Evolutionary conservation across 2,888 invertebrate species (phyloP), one percentile per base, ranked within the genome.

Genomic region (Ochlodes sylvanus): DNA sequence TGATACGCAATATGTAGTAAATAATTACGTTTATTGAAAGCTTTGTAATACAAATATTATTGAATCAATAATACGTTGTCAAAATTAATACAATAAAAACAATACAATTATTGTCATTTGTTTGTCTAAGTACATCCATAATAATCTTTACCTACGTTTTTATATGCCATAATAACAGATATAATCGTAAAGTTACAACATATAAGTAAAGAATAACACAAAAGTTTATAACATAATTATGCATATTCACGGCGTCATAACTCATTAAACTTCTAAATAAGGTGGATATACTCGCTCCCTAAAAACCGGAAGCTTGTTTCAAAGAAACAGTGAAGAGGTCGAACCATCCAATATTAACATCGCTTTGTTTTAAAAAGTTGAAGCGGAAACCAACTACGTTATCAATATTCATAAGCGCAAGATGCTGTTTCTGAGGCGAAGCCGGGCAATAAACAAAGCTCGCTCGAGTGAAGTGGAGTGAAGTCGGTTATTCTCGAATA

Each of bases 331-430:
- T 79, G 80, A 80, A 77, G 78, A 77, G 77, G 76, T 70, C 71
- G 78, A 78, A 79, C 76, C 77, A 78, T 75, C 71, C 70, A 78
- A 79, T 80, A 85, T 85, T 87, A 87, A 85, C 83, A 84, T 81
- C 76, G 80, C 79, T 79, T 79, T 79, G 79, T 84, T 88, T 85
- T 84, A 84, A 88, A 88, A 89, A 89, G 79, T 89, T 82, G 75
- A 58, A 81, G 81, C 82, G 81, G 81, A 82, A 81, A 85, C 85
- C 84, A 82, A 84, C 80, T 79, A 81, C 71, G 81, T 87, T 87
- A 92, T 92, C 90, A 91, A 92, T 92, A 92, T 92, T 92, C 91
- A 92, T 91, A 91, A 90, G 85, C 79, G 73, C 82, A 81, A 87
- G 89, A 86, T 84, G 79, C 76, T 71, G 83, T 77, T 82, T 76